Percentiles rank a stretch among this genome's conserved stretches.
Conservation (phyloP, 1,140 invertebrate species). For the Eueides isabella region DNA sequence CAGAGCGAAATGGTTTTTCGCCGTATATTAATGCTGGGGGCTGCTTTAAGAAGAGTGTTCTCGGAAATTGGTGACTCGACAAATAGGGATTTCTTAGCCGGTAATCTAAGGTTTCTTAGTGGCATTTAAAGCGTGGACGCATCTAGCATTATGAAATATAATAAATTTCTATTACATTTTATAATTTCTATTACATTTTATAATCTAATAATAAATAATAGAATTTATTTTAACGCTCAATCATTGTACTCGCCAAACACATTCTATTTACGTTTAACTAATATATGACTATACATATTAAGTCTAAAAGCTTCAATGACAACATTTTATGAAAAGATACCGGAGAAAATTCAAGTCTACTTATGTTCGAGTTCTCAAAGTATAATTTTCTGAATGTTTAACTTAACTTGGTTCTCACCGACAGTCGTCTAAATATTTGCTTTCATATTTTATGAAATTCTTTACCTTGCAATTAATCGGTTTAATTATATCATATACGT, state of each 20-base stretch:
- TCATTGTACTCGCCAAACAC: neutral
- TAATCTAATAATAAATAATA: no score
- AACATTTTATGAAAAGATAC: slow-evolving; percentile 11
- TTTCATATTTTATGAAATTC: slow-evolving; percentile 19
- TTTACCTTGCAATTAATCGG: neutral
- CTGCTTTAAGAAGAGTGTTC: no score
- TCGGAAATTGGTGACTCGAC: no score
- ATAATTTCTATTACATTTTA: no score
- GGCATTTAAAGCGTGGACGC: no score
- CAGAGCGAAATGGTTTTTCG: no score
- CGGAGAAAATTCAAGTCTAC: slow-evolving; percentile 19
- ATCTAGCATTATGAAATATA: no score
- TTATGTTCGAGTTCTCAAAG: slow-evolving; percentile 19
- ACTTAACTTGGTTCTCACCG: slow-evolving; percentile 10
- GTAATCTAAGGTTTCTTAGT: no score
- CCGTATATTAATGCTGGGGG: no score
- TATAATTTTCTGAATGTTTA: slow-evolving; percentile 19
- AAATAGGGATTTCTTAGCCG: no score
- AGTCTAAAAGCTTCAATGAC: slow-evolving; percentile 18
- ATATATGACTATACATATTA: neutral
- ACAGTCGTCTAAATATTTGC: slow-evolving; percentile 16
- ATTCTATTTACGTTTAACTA: neutral
- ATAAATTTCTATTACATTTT: no score
- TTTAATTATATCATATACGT: slow-evolving; percentile 5
- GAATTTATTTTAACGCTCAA: neutral